Conservation (phyloP, 2,113 vertebrate species). For the Spheniscus mendiculus region DNA sequence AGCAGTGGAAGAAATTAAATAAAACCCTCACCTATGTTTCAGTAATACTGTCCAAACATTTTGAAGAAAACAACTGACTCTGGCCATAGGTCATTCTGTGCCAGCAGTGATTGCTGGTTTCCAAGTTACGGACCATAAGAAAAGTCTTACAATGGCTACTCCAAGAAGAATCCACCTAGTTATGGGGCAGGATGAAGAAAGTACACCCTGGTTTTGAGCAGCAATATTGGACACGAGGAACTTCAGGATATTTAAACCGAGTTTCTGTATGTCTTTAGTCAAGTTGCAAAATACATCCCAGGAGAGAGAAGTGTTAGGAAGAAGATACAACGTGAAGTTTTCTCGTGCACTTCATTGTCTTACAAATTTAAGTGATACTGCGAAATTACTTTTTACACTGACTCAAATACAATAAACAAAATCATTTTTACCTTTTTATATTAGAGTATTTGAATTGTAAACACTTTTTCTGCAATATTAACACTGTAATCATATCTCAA, state of each 20-base stretch:
- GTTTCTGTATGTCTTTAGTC: not conserved
- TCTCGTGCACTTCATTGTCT: constrained; percentile 56
- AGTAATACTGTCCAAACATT: not conserved
- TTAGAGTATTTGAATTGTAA: not conserved
- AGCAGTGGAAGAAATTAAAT: not conserved
- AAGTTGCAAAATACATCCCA: not conserved
- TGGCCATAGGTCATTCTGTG: not conserved
- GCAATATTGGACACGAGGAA: not conserved
- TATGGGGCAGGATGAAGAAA: not conserved
- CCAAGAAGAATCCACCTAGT: not conserved
- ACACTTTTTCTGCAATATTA: not conserved
- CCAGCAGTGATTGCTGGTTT: not conserved
- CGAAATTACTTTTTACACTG: constrained; percentile 39
- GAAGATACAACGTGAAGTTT: not conserved
- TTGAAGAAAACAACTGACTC: not conserved
- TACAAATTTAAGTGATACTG: constrained; percentile 2
- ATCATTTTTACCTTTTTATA: constrained; percentile 43
- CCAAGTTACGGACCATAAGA: not conserved
- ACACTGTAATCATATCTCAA: not conserved
- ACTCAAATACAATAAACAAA: constrained; percentile 27
- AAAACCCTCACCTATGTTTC: not conserved
- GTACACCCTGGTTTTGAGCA: not conserved
- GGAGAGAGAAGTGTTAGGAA: not conserved
- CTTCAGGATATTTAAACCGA: not conserved
- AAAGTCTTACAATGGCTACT: constrained; percentile 26